These are phyloP conservation scores for Engystomops pustulosus DNA, from an alignment of 2,113 vertebrate genomes.

Conservation along the genomic window DNA sequence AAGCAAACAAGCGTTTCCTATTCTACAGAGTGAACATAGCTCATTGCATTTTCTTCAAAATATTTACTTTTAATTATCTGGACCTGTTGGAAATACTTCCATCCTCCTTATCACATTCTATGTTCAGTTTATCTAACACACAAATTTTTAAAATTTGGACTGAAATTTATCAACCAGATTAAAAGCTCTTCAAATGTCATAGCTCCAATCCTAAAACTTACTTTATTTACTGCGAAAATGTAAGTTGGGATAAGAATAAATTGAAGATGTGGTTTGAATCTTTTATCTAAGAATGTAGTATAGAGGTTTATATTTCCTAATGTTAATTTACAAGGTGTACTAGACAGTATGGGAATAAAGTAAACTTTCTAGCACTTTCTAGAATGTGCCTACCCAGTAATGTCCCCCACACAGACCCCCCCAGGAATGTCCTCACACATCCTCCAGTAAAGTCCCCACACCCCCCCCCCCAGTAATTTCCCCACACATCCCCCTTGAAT, in stretches of 20 bases:
- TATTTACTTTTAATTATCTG: constrained; percentile 40
- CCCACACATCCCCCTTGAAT: no score
- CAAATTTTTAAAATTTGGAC: neutral
- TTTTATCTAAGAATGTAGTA: neutral
- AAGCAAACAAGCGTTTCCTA: constrained; percentile 7
- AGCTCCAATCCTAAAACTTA: neutral
- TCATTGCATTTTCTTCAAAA: neutral
- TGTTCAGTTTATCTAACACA: neutral
- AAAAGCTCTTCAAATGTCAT: neutral
- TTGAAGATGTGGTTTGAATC: neutral
- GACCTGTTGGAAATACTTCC: neutral
- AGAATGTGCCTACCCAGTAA: no score
- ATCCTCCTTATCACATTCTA: neutral
- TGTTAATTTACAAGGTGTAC: neutral
- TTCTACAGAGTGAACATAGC: neutral
- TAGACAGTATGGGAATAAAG: neutral
- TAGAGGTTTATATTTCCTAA: neutral
- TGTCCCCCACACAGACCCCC: no score
- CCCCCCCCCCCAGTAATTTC: no score
- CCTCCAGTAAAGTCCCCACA: no score
- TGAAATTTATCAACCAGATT: constrained; percentile 9
- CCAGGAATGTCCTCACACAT: no score
- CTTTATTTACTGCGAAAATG: neutral
- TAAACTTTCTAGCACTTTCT: neutral
- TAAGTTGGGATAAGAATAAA: neutral